phyloP scores from a whole-genome alignment of 2,797 vertebrate species.

The Tarsius wallacei region DNA sequence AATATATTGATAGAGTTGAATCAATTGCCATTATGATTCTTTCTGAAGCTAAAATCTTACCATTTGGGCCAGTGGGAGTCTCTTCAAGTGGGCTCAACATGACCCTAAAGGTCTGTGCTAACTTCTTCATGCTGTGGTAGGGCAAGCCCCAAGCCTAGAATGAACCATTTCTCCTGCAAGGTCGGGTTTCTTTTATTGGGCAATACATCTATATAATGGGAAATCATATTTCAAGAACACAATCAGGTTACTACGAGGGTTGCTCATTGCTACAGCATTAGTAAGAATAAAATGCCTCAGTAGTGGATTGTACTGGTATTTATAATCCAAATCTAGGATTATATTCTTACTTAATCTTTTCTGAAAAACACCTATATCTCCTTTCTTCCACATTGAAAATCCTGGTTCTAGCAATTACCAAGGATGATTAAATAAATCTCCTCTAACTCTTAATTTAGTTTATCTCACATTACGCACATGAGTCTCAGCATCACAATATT shows the following conservation, averaged over 20 bases:
- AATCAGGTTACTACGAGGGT: not conserved
- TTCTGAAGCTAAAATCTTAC: not conserved
- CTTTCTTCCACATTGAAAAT: not conserved
- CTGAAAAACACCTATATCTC: not conserved
- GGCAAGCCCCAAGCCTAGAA: not conserved
- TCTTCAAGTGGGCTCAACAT: not conserved
- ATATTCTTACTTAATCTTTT: not conserved
- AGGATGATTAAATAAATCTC: not conserved
- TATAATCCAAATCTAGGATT: not conserved
- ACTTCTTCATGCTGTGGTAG: not conserved
- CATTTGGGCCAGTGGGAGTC: not conserved
- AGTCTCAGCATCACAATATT: not conserved
- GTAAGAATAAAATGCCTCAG: not conserved
- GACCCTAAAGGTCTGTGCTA: not conserved
- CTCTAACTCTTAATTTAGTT: not conserved
- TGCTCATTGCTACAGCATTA: not conserved
- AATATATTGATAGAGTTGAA: not conserved
- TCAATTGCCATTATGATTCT: not conserved
- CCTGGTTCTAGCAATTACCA: not conserved
- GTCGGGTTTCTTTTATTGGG: not conserved
- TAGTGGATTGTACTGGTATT: not conserved
- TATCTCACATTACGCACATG: not conserved
- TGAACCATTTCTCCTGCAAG: not conserved
- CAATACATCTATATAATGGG: no score
- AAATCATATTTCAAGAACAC: slow-evolving; percentile 11